Evolutionary conservation across 2,113 vertebrate species (phyloP).

Genomic region (Eubucco bourcierii): DNA sequence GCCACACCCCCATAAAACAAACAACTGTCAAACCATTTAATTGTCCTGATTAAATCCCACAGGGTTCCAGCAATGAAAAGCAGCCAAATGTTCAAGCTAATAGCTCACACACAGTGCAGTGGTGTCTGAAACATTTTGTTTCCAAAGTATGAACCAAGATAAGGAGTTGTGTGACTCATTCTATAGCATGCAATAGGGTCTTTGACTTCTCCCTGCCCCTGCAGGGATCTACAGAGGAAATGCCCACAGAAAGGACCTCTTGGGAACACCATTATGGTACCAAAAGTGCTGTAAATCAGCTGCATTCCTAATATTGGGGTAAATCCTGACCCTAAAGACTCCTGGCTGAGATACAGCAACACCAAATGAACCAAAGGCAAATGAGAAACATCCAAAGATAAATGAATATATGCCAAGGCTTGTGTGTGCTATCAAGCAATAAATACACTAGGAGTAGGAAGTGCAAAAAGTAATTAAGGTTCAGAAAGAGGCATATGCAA

Average conservation of each 20-base stretch:
- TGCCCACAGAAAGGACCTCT: not conserved
- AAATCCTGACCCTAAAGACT: not conserved
- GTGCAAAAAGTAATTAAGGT: conserved; percentile 59
- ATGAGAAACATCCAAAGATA: conserved; percentile 22
- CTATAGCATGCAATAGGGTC: not conserved
- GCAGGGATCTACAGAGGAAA: not conserved
- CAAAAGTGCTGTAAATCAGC: not conserved
- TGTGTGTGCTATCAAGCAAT: conserved; percentile 67
- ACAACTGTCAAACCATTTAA: not conserved
- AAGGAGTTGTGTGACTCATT: not conserved
- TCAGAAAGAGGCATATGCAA: conserved; percentile 71
- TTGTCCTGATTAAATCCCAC: not conserved
- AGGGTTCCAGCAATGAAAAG: not conserved
- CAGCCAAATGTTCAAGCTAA: not conserved
- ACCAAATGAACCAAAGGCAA: conserved; percentile 18
- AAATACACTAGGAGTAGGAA: conserved; percentile 37
- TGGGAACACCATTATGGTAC: not conserved
- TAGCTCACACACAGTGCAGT: not conserved
- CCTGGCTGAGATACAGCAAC: not conserved
- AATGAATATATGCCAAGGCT: conserved; percentile 21
- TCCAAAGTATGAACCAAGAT: not conserved
- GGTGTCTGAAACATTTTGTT: not conserved
- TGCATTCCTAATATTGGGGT: not conserved
- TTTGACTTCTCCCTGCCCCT: not conserved
- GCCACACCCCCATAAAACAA: not conserved